A percentile compares a stretch with the other conserved stretches of the same genome.
phyloP scores from a whole-genome alignment of 2,797 vertebrate species.

The Huso huso region DNA sequence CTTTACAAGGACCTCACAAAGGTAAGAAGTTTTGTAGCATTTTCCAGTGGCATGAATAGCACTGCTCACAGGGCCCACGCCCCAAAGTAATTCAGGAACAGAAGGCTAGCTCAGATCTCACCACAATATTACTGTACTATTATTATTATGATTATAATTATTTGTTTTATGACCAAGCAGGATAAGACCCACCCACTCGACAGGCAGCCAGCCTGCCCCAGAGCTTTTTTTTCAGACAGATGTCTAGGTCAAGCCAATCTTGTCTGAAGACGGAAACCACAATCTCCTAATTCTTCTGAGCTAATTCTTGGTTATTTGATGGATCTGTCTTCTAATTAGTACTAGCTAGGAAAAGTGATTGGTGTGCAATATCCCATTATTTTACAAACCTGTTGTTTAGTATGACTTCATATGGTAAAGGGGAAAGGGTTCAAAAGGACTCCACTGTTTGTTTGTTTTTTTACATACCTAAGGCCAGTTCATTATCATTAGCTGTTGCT shows the following conservation, averaged over 20 bases:
- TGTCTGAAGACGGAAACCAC: neutral
- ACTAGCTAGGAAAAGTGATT: neutral
- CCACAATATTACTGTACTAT: neutral
- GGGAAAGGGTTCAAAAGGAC: no score
- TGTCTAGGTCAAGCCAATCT: conserved; percentile 1
- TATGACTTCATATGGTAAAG: no score
- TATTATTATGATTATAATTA: neutral
- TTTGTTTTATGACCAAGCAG: conserved; percentile 1
- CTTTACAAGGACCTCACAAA: conserved; percentile 98
- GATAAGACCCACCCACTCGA: neutral
- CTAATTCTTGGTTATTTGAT: neutral
- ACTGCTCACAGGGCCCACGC: no score
- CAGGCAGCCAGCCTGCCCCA: neutral
- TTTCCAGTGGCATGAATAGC: neutral
- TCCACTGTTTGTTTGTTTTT: neutral
- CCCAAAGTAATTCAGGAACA: neutral
- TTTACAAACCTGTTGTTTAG: no score
- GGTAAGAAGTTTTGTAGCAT: conserved; percentile 44
- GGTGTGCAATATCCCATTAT: no score
- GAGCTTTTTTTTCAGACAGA: neutral
- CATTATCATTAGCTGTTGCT: neutral
- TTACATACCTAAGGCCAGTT: neutral
- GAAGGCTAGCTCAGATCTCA: neutral
- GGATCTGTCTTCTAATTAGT: neutral
- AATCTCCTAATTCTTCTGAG: neutral